Evolutionary conservation across 2,888 invertebrate genomes (phyloP), one percentile per base, ranked within the genome.

Genomic region (Nipponacmea schrenckii): DNA sequence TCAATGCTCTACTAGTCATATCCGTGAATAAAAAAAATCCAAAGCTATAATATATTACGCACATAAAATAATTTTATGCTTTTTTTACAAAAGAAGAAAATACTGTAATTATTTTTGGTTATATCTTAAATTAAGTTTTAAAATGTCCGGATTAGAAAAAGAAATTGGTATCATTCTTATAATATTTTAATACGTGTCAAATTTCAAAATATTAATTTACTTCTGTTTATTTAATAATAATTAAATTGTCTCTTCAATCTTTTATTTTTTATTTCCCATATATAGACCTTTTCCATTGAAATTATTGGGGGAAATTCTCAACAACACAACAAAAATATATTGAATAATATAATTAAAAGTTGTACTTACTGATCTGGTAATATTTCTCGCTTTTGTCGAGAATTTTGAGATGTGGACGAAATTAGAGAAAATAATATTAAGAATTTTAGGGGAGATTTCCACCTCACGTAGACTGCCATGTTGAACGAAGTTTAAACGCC

Each of bases 311-410:
- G n/a, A 31, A 2, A 4, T 4, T 31, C 31, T 31, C 4, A 31
- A 2, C 2, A 31, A 2, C 31, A 31, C 31, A 2, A 2, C 4
- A 31, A 31, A 31, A 31, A 65, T 45, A 17, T 26, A 20, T 62
- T 48, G 17, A 62, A 69, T 26, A 71, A 39, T 17, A 46, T 48
- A 66, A 67, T 48, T 10, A 26, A 72, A 46, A 62, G 14, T 20
- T 62, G 24, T 68, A 81, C 83, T 82, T 72, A 83, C 82, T 80
- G 77, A 64, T 81, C 81, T 8, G 78, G 78, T 56, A 80, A 77
- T 65, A 83, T 81, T 68, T 83, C 81, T 73, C 82, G 71, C 72
- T 81, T 82, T 72, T 76, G 74, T 73, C 83, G 65, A 0, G 77
- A 74, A 74, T 81, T 80, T 72, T 81, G 81, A 50, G 44, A 65